phyloP scores from a whole-genome alignment of 2,113 vertebrate species.

The Merops nubicus region DNA sequence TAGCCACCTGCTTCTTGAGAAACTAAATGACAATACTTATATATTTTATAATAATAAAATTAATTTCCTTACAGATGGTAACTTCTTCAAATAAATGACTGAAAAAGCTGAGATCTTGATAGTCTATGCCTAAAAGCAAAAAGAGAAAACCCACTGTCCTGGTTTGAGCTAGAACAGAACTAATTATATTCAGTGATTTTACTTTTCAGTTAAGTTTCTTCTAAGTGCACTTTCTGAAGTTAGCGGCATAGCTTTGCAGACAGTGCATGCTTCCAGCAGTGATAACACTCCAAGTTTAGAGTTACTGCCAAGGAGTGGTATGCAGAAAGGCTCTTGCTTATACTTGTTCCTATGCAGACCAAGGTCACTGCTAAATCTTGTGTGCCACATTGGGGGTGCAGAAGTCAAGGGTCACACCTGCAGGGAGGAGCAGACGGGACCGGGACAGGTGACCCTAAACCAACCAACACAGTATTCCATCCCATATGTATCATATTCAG shows the following conservation, averaged over 20 bases:
- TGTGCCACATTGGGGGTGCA: neutral
- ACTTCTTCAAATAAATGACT: conserved; percentile 49
- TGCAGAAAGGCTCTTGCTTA: too few relatives aligned
- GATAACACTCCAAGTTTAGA: too few relatives aligned
- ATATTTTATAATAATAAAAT: conserved; percentile 48
- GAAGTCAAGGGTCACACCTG: neutral
- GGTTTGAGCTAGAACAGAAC: too few relatives aligned
- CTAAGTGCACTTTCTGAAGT: too few relatives aligned
- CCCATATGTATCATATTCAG: neutral
- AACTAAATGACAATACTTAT: conserved; percentile 57
- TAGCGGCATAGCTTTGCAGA: too few relatives aligned
- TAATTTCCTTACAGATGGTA: conserved; percentile 16
- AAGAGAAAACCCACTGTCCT: neutral
- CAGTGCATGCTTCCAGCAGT: too few relatives aligned
- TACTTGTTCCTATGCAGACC: neutral
- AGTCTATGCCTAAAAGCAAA: neutral
- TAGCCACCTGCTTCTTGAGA: conserved; percentile 5
- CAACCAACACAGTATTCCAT: neutral
- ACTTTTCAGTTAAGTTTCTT: too few relatives aligned
- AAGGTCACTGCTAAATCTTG: neutral
- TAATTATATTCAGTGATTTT: too few relatives aligned
- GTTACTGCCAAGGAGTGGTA: too few relatives aligned
- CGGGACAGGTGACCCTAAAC: neutral
- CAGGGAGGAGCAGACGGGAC: neutral
- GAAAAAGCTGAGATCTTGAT: conserved; percentile 24